A percentile compares a stretch with the other conserved stretches of the same genome.
Evolutionary conservation across 1,140 invertebrate species (phyloP).

Genomic region (Achatina immaculata): DNA sequence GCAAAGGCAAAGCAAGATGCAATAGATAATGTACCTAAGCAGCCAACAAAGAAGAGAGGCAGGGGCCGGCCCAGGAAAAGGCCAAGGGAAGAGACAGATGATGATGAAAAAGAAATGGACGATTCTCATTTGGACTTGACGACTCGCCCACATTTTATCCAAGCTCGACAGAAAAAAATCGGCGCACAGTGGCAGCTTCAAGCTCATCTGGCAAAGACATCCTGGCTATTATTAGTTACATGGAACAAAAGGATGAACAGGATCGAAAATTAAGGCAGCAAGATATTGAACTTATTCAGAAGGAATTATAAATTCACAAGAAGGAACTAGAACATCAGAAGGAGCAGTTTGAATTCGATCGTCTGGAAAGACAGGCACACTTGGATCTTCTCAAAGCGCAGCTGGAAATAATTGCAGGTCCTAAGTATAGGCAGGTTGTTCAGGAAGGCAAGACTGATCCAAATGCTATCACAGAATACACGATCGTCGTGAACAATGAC

Average conservation of each 20-base stretch:
- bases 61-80: slow-evolving; percentile 22
- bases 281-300: slow-evolving; percentile 12
- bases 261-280: slow-evolving; percentile 10
- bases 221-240: slow-evolving; percentile 2
- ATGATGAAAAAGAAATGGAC: slow-evolving; percentile 18
- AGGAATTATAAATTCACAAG: slow-evolving; percentile 32
- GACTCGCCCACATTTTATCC: slow-evolving; percentile 30
- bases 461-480: slow-evolving; percentile 27
- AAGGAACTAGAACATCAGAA: slow-evolving; percentile 25
- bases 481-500: slow-evolving; percentile 34
- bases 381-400: slow-evolving; percentile 36
- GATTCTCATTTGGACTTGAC: slow-evolving; percentile 3
- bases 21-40: slow-evolving; percentile 23
- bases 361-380: slow-evolving; percentile 30
- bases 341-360: slow-evolving; percentile 33
- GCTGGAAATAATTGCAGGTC: slow-evolving; percentile 9
- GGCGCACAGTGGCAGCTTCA: slow-evolving; percentile 3
- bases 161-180: not conserved
- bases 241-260: slow-evolving; percentile 35
- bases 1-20: slow-evolving; percentile 33
- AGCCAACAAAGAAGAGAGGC: slow-evolving; percentile 4
- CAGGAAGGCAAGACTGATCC: slow-evolving; percentile 11
- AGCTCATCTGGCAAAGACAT: not conserved
- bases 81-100: slow-evolving; percentile 23
- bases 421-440: slow-evolving; percentile 1